phyloP scores from a whole-genome alignment of 2,888 invertebrate genomes.

The Sturmia bella region DNA sequence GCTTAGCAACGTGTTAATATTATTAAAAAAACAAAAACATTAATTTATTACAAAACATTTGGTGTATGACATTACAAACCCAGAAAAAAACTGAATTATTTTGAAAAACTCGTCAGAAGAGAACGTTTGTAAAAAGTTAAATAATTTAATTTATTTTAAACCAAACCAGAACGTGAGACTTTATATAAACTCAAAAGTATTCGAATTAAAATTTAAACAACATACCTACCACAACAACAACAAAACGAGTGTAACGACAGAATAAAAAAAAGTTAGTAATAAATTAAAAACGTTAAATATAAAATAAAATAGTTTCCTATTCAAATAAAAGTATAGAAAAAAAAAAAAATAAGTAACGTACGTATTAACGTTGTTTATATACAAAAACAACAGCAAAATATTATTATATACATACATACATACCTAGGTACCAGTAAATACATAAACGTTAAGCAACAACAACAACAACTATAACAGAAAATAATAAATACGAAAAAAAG shows the following conservation, averaged over 20 bases:
- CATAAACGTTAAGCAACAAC: conserved; percentile 34
- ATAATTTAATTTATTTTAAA: conserved; percentile 52
- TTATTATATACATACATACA: conserved; percentile 15
- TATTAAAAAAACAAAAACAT: conserved; percentile 14
- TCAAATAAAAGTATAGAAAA: conserved; percentile 32
- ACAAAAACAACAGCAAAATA: conserved; percentile 3
- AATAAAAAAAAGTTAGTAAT: conserved; percentile 3
- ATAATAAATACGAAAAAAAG: conserved; percentile 40
- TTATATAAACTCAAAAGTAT: conserved; percentile 50
- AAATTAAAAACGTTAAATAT: conserved; percentile 32
- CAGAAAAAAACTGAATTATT: conserved; percentile 3
- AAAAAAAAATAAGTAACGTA: conserved; percentile 36
- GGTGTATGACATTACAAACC: conserved; percentile 1
- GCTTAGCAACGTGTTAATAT: conserved; percentile 51
- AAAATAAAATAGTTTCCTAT: conserved; percentile 66
- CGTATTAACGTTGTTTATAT: conserved; percentile 29
- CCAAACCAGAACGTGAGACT: conserved; percentile 66
- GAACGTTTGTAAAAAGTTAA: conserved; percentile 23
- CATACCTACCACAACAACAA: conserved; percentile 2
- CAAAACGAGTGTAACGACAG: conserved; percentile 46
- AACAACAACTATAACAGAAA: conserved; percentile 38
- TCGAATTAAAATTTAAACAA: conserved; percentile 35
- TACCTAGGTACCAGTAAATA: background rate
- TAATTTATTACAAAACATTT: conserved; percentile 23
- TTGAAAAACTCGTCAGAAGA: conserved; percentile 9